Percentiles rank a stretch among this genome's conserved stretches.
Evolutionary conservation across 2,113 vertebrate genomes (phyloP).

Genomic region (Anolis sagrei): DNA sequence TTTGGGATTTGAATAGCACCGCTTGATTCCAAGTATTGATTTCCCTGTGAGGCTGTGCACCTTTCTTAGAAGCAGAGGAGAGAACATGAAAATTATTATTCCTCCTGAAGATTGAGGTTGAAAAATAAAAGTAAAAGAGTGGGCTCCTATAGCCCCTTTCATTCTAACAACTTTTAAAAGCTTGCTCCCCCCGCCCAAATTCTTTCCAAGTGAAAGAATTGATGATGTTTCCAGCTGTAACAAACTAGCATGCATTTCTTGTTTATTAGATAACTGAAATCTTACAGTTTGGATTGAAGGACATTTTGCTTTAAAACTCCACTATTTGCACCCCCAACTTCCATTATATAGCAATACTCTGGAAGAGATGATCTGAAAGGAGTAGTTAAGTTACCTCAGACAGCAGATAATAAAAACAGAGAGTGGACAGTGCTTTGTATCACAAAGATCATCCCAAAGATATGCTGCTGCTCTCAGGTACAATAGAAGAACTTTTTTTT

Average conservation of each 20-base stretch:
- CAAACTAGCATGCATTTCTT: background rate
- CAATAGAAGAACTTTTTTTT: background rate
- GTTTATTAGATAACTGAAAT: background rate
- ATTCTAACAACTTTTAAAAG: background rate
- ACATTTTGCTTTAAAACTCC: accelerated
- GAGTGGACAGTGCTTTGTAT: too few relatives aligned
- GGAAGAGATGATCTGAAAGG: background rate
- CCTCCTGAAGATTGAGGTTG: constrained; percentile 4
- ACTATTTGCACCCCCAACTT: background rate
- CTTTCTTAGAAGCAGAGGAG: background rate
- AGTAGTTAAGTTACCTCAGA: background rate
- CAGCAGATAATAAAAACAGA: background rate
- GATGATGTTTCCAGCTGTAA: background rate
- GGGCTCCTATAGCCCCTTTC: background rate
- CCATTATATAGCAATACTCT: too few relatives aligned
- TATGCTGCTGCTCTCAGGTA: background rate
- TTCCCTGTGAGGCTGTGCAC: background rate
- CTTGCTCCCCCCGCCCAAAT: too few relatives aligned
- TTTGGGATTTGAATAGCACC: background rate
- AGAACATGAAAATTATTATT: background rate
- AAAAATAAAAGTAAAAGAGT: background rate
- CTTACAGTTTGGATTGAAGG: background rate
- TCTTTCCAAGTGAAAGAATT: too few relatives aligned
- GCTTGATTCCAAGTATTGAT: constrained; percentile 19
- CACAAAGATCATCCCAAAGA: too few relatives aligned